These are phyloP conservation scores for Porites australiensis DNA, from an alignment of 64 coral and sea anemone genomes.

Conservation along the genomic window DNA sequence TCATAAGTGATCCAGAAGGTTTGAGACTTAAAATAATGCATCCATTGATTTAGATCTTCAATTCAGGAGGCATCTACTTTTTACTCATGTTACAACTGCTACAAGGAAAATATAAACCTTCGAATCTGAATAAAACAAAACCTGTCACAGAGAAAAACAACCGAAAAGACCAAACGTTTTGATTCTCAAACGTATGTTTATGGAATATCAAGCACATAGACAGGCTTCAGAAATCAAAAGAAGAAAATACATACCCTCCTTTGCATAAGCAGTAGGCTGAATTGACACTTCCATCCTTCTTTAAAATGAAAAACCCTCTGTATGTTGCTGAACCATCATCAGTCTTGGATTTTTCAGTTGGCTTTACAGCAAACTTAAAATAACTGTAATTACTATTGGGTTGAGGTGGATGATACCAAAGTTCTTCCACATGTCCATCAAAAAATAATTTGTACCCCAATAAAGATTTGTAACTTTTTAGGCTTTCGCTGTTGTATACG, in stretches of 20 bases:
- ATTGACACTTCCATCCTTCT: slow-evolving; percentile 45
- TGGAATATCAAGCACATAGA: not conserved
- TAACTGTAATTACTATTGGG: slow-evolving; percentile 4
- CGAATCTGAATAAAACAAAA: not conserved
- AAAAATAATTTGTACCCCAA: slow-evolving; percentile 15
- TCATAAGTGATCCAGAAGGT: not conserved
- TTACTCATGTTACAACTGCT: not conserved
- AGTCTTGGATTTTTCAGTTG: slow-evolving; percentile 56
- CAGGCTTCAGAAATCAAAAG: no score
- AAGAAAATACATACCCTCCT: slow-evolving; percentile 21
- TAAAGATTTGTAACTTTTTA: slow-evolving; percentile 42
- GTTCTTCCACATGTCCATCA: slow-evolving; percentile 50
- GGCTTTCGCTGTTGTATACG: slow-evolving; percentile 1
- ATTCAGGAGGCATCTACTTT: not conserved
- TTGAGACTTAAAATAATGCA: not conserved
- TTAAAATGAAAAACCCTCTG: slow-evolving; percentile 43
- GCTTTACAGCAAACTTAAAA: slow-evolving; percentile 28
- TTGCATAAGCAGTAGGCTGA: slow-evolving; percentile 38
- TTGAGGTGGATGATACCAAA: not conserved
- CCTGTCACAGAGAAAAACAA: not conserved
- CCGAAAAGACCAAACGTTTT: not conserved
- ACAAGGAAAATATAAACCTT: no score
- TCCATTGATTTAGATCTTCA: not conserved
- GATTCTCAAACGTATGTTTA: not conserved
- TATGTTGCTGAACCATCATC: slow-evolving; percentile 25